A percentile compares a stretch with the other conserved stretches of the same genome.
Conservation (phyloP, 1,140 invertebrate species). For the Cyphomyrmex costatus region DNA sequence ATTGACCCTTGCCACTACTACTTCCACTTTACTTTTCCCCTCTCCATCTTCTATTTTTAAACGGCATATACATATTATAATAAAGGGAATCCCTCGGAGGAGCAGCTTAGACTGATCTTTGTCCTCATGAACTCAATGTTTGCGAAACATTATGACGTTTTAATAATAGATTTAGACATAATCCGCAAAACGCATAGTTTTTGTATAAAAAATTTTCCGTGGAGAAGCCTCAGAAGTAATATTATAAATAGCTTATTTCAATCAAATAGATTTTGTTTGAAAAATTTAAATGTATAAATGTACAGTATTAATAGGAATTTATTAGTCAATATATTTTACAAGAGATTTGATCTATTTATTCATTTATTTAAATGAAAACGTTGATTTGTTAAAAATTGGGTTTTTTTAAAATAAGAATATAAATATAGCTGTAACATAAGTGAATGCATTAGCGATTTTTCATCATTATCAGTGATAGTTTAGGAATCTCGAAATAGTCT, state of each 20-base stretch:
- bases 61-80: no score
- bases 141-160: no score
- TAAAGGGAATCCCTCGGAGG: no score
- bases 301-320: neutral
- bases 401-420: neutral
- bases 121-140: no score
- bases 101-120: no score
- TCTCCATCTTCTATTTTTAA: no score
- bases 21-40: no score
- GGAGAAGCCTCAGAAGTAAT: neutral
- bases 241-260: neutral
- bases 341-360: neutral
- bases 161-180: no score
- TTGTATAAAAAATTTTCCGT: no score
- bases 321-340: neutral
- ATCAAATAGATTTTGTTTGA: neutral
- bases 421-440: neutral
- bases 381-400: neutral
- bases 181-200: no score
- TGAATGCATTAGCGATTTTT: neutral
- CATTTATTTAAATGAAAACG: neutral
- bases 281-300: neutral
- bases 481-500: neutral
- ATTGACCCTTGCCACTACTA: no score
- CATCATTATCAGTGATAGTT: slow-evolving; percentile 23